Evolutionary conservation across 2,888 invertebrate species (phyloP), one percentile per base, ranked within the genome.

Genomic region (Mesorhabditis spiculigera): DNA sequence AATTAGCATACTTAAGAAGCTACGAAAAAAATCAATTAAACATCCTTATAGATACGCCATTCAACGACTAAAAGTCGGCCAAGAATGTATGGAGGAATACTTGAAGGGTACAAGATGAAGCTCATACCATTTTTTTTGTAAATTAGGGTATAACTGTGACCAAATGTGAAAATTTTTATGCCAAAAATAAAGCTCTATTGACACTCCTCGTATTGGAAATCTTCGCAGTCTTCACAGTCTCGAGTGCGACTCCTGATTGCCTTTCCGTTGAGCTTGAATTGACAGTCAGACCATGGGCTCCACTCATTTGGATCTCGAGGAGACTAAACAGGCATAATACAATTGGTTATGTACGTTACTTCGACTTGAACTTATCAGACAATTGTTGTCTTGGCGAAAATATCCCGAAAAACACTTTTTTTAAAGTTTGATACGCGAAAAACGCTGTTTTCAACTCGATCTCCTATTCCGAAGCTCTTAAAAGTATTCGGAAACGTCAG

Each of bases 231-330:
- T 50, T 50, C 10, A 3, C 58, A 50, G 8, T 50, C 58, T 50
- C 58, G 8, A 13, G 58, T 50, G 10, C 58, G 8, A 13, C 10
- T 50, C n/a, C 58, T 10, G n/a, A 50, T 50, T n/a, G 58, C n/a
- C n/a, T 73, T 69, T 44, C 79, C 79, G 50, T 78, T 74, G n/a
- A 82, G 72, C 71, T 78, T 81, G 70, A 74, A 82, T 44, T 76
- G 78, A 68, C 82, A 82, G 61, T 69, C 74, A 44, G 82, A 83
- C 82, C 82, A 82, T 42, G 75, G 75, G 45, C 68, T 69, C 72
- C 75, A 77, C n/a, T 75, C 43, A 8, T 63, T 69, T 16, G 63
- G 69, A 41, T 3, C 28, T 58, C 63, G 42, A 42, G 45, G 44
- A 63, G 10, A 16, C 61, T 71, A 43, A 61, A 13, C 45, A 42